Evolutionary conservation across 2,797 vertebrate species (phyloP).

Genomic region (Rhabdomys pumilio): DNA sequence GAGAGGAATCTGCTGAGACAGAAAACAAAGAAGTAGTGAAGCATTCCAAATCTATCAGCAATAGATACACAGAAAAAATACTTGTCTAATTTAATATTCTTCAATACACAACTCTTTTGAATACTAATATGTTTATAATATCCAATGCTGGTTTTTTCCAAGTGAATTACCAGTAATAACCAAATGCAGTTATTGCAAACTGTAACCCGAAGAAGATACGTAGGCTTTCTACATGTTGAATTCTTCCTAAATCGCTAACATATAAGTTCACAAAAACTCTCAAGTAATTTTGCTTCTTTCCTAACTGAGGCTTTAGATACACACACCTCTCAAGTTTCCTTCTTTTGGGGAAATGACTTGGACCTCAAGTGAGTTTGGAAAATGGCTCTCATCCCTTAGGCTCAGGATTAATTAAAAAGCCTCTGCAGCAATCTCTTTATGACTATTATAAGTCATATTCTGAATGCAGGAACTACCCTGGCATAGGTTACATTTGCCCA

Average conservation of each 20-base stretch:
- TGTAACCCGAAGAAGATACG: neutral
- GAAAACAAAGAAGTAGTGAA: neutral
- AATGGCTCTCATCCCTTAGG: neutral
- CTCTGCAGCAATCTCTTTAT: neutral
- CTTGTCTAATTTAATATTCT: conserved; percentile 51
- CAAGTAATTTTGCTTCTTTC: neutral
- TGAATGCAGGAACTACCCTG: neutral
- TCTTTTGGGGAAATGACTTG: neutral
- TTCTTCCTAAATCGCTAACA: neutral
- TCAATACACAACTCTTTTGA: neutral
- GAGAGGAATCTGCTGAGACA: conserved; percentile 24
- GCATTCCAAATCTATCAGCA: neutral
- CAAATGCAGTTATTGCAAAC: neutral
- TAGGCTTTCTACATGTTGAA: neutral
- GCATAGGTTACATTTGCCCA: neutral
- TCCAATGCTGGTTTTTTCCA: neutral
- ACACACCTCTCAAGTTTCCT: neutral
- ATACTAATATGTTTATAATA: neutral
- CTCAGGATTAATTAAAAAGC: neutral
- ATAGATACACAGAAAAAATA: neutral
- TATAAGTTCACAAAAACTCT: neutral
- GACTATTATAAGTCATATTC: neutral
- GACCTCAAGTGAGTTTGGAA: neutral
- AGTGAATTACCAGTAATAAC: neutral
- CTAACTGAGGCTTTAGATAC: neutral